Percentiles rank a stretch among this genome's conserved stretches.
Evolutionary conservation across 2,888 invertebrate genomes (phyloP).

Genomic region (Tachina grossa): DNA sequence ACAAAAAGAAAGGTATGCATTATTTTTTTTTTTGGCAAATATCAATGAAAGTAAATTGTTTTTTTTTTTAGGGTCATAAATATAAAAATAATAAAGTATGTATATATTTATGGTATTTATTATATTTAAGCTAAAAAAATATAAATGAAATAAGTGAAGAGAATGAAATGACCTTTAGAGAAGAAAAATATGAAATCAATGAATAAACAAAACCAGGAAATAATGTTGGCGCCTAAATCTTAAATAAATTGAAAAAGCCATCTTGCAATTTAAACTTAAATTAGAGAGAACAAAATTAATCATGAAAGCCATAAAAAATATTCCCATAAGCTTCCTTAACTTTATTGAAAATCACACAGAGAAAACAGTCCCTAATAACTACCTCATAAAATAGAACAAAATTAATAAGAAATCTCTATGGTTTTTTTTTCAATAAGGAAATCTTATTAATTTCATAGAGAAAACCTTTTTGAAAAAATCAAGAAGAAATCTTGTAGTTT

Average conservation of each 20-base stretch:
- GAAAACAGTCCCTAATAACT: too few relatives aligned
- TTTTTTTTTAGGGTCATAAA: conserved; percentile 57
- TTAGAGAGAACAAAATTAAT: too few relatives aligned
- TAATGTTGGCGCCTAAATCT: conserved; percentile 47
- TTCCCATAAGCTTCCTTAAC: too few relatives aligned
- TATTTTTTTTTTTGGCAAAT: conserved; percentile 51
- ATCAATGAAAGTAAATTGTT: conserved; percentile 44
- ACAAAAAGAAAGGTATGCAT: conserved; percentile 31
- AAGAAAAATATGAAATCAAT: conserved; percentile 11
- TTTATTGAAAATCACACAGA: too few relatives aligned
- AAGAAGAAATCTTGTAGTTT: too few relatives aligned
- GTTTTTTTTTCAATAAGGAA: background rate
- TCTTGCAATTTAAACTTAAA: too few relatives aligned
- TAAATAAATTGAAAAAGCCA: too few relatives aligned
- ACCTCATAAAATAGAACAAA: too few relatives aligned
- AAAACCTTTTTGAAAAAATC: too few relatives aligned
- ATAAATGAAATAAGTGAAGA: conserved; percentile 10
- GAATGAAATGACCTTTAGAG: conserved; percentile 43
- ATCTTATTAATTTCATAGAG: too few relatives aligned
- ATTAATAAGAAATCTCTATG: too few relatives aligned
- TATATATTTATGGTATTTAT: background rate
- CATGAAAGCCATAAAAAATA: too few relatives aligned
- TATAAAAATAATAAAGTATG: conserved; percentile 19
- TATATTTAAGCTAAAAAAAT: conserved; percentile 17
- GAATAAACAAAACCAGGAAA: conserved; percentile 3